Evolutionary conservation across 1,140 invertebrate species (phyloP), one percentile per base, ranked within the genome.

Genomic region (Trachymyrmex septentrionalis): DNA sequence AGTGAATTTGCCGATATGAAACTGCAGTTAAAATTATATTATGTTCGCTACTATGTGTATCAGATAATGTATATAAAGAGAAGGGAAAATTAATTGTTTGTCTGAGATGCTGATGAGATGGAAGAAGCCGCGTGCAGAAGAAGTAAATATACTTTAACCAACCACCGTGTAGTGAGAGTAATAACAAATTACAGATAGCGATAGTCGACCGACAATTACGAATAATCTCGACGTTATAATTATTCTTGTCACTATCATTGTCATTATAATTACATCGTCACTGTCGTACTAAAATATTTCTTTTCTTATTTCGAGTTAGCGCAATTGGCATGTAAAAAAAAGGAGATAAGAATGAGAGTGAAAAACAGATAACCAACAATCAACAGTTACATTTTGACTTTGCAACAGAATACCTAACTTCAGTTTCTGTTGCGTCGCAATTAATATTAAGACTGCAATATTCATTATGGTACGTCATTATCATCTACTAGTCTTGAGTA

Each of bases 141-240:
- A 48, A 63, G 61, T 59, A 90, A 91, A 92, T 92, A 94, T 93
- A 94, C 92, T 94, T 93, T 95, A 95, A 94, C 87, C 93, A 93
- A 90, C 93, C 93, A 95, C 94, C 93, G 93, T 94, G 94, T 95
- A 95, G 93, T 93, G 93, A 94, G 92, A 94, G 92, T 93, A 95
- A 93, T 93, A 93, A 94, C 92, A 94, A 94, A 94, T 64, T 94
- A 93, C 93, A 93, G 87, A 92, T 94, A 94, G 92, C 92, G 91
- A 89, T 92, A 91, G 90, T 85, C 85, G 86, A 85, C 82, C 87
- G 89, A 93, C 88, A 92, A 92, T 92, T 94, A 93, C 80, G 88
- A 92, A 93, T 93, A 93, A 88, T 92, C 92, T 92, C 88, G 87
- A 86, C 91, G 92, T 92, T 91, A 88, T 88, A 88, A 90, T 87